Percentiles rank a stretch among this genome's conserved stretches.
Evolutionary conservation across 2,797 vertebrate species (phyloP).

Genomic region (Acanthurus tractus): DNA sequence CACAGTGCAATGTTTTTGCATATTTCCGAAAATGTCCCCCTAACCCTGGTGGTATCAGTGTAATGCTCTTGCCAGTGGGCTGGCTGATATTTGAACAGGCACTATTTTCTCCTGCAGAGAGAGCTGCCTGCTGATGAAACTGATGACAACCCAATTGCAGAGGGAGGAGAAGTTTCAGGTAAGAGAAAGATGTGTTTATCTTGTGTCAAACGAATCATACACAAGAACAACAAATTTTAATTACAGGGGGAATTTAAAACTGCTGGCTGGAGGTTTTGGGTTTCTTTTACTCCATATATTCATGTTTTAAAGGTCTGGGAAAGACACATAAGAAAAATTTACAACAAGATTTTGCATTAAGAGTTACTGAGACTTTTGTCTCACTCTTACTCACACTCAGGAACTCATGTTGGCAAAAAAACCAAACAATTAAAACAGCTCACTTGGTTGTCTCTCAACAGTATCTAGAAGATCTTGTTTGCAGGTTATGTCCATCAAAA

Average conservation of each 20-base stretch:
- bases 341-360: neutral
- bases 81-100: constrained; percentile 3
- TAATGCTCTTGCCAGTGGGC: constrained; percentile 22
- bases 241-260: neutral
- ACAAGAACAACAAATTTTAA: neutral
- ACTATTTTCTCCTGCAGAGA: constrained; percentile 72
- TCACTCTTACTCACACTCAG: neutral
- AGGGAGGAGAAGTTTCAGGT: constrained; percentile 69
- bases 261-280: neutral
- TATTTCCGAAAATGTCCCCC: constrained; percentile 5
- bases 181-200: constrained; percentile 29
- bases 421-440: neutral
- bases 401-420: constrained; percentile 4
- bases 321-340: neutral
- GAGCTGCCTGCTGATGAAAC: constrained; percentile 64
- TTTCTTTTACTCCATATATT: neutral
- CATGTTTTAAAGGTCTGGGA: constrained; percentile 1
- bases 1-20: neutral
- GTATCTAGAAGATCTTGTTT: neutral
- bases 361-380: neutral
- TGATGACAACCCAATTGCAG: constrained; percentile 38
- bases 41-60: constrained; percentile 15
- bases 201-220: neutral
- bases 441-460: neutral
- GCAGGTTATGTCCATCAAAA: neutral